Evolutionary conservation across 2,797 vertebrate genomes (phyloP).

Genomic region (Holocentrus rufus): DNA sequence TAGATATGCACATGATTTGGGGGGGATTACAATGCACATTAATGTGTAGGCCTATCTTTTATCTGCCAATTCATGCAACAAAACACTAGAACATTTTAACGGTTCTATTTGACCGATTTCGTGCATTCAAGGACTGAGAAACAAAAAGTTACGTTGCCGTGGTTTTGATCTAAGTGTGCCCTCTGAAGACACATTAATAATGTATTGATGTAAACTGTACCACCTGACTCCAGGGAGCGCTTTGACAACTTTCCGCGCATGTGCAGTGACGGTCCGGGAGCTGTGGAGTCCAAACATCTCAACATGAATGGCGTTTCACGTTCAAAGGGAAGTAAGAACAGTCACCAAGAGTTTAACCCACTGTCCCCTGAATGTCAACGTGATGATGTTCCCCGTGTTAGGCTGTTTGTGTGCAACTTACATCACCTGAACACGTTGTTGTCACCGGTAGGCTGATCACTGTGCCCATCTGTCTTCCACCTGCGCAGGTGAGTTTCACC

Average conservation of each 20-base stretch:
- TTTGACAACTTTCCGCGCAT: constrained; percentile 28
- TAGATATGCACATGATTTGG: no score
- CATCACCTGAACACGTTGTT: not conserved
- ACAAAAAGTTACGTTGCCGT: no score
- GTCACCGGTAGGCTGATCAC: no score
- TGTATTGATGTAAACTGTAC: constrained; percentile 33
- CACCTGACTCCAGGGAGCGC: constrained; percentile 47
- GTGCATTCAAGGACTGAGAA: no score
- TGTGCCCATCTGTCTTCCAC: not conserved
- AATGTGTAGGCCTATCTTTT: no score
- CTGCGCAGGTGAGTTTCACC: constrained; percentile 55
- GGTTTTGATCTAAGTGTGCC: no score
- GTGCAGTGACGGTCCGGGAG: constrained; percentile 6
- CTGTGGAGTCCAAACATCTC: not conserved
- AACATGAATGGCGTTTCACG: not conserved
- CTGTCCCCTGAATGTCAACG: fast-evolving
- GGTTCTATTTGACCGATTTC: no score
- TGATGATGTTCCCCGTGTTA: not conserved
- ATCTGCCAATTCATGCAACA: no score
- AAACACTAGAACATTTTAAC: no score
- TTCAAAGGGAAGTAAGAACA: not conserved
- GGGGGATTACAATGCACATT: no score
- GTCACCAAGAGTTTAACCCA: fast-evolving
- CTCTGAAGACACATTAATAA: constrained; percentile 49
- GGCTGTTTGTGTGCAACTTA: no score